Conservation (phyloP, 2,113 vertebrate genomes). For the Brevimyrus niger region DNA sequence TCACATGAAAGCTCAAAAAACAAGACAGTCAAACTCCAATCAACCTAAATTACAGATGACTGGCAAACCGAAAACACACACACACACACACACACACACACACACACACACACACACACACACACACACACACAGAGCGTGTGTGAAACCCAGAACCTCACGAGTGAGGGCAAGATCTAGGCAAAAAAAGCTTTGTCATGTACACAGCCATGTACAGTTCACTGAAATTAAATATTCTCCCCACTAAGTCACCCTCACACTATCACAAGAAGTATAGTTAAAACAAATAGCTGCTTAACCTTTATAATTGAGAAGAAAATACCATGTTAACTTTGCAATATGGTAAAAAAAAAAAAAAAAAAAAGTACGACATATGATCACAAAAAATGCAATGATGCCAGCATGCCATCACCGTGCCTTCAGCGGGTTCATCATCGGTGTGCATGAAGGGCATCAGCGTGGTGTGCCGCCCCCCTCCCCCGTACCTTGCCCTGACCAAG, state of each 20-base stretch:
- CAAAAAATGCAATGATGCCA: not conserved
- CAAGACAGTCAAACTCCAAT: not conserved
- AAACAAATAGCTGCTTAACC: not conserved
- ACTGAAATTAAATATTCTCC: not conserved
- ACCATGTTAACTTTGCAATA: not conserved
- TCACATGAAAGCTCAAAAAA: not conserved
- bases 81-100: not conserved
- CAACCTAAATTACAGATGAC: not conserved
- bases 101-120: not conserved
- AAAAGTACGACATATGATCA: not conserved
- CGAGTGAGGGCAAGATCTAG: not conserved
- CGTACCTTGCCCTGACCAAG: not conserved
- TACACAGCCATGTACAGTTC: not conserved
- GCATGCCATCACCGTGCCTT: not conserved
- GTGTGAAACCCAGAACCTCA: not conserved
- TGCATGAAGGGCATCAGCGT: not conserved
- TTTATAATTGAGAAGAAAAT: not conserved
- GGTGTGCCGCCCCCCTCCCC: not conserved
- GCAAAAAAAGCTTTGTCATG: not conserved
- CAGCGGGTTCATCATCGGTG: not conserved
- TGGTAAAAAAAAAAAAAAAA: not conserved
- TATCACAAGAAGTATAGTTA: not conserved
- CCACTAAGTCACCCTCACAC: not conserved
- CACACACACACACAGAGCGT: no score
- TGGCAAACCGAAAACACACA: not conserved